Evolutionary conservation across 2,888 invertebrate genomes (phyloP).

Genomic region (Caenorhabditis afra): DNA sequence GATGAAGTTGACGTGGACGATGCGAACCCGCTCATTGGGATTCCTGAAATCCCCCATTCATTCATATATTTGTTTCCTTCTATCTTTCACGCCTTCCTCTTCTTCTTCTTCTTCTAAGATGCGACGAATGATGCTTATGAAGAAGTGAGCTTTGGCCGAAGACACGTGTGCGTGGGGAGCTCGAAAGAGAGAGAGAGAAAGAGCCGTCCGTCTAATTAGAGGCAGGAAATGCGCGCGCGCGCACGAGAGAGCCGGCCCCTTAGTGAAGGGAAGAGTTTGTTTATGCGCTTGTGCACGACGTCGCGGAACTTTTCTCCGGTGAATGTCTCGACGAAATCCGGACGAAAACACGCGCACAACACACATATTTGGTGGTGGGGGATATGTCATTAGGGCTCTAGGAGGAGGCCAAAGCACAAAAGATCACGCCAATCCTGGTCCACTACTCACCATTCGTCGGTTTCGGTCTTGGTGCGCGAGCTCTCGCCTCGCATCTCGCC

Average conservation of each 20-base stretch:
- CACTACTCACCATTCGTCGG: slow-evolving; percentile 25
- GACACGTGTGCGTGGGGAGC: neutral
- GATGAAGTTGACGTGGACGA: slow-evolving; percentile 31
- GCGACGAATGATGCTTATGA: neutral
- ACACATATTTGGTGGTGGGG: too few species aligned
- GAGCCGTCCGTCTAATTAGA: slow-evolving; percentile 26
- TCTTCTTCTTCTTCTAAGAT: slow-evolving; percentile 12
- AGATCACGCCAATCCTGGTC: neutral
- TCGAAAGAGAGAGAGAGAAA: too few species aligned
- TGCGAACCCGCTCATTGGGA: slow-evolving; percentile 3
- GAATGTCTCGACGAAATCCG: slow-evolving; percentile 6
- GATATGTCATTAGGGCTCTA: neutral
- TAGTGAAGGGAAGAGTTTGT: slow-evolving; percentile 22
- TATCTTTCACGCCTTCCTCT: slow-evolving; percentile 4
- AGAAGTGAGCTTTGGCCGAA: slow-evolving; percentile 34
- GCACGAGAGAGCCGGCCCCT: slow-evolving; percentile 1
- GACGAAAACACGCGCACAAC: slow-evolving; percentile 8
- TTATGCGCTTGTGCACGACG: slow-evolving; percentile 21
- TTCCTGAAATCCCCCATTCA: slow-evolving; percentile 19
- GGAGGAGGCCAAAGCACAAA: neutral
- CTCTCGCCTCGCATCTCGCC: slow-evolving; percentile 19
- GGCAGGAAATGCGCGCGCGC: slow-evolving; percentile 2
- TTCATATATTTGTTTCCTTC: too few species aligned
- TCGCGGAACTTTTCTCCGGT: slow-evolving; percentile 23
- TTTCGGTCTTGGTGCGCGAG: slow-evolving; percentile 3